Evolutionary conservation across 2,888 invertebrate genomes (phyloP).

Genomic region (Metallyticus violacea): DNA sequence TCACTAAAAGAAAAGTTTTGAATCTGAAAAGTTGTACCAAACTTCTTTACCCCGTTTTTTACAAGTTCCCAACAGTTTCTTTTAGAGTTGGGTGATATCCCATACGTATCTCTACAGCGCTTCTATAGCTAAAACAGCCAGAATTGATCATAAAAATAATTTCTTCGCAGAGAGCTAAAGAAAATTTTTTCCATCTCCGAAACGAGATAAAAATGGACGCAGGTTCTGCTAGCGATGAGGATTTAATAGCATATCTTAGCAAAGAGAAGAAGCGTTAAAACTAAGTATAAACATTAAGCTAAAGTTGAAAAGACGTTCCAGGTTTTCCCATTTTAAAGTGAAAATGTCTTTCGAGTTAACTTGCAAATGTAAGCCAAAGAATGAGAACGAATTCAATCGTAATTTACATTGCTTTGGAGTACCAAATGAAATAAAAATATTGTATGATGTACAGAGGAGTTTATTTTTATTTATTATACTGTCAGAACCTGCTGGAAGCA

Average conservation of each 20-base stretch:
- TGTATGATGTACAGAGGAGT: too few species aligned
- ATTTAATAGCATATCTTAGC: not conserved
- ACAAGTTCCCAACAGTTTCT: not conserved
- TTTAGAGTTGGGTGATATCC: not conserved
- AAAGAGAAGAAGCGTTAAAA: not conserved
- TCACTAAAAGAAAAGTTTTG: not conserved
- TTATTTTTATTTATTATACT: too few species aligned
- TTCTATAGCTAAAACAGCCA: not conserved
- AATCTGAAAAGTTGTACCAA: not conserved
- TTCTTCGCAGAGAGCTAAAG: not conserved
- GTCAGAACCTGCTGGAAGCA: too few species aligned
- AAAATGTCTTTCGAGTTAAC: too few species aligned
- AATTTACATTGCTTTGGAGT: too few species aligned
- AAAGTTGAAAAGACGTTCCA: not conserved
- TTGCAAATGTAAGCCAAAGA: too few species aligned
- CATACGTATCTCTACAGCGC: not conserved
- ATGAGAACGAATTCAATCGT: too few species aligned
- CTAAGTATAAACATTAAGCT: not conserved
- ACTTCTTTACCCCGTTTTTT: not conserved
- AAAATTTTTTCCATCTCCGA: not conserved
- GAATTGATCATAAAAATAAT: not conserved
- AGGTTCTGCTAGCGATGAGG: not conserved
- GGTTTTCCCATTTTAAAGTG: too few species aligned
- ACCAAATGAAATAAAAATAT: too few species aligned
- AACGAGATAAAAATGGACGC: not conserved